Evolutionary conservation across 2,888 invertebrate genomes (phyloP), one percentile per base, ranked within the genome.

Genomic region (Eupithecia subfuscata): DNA sequence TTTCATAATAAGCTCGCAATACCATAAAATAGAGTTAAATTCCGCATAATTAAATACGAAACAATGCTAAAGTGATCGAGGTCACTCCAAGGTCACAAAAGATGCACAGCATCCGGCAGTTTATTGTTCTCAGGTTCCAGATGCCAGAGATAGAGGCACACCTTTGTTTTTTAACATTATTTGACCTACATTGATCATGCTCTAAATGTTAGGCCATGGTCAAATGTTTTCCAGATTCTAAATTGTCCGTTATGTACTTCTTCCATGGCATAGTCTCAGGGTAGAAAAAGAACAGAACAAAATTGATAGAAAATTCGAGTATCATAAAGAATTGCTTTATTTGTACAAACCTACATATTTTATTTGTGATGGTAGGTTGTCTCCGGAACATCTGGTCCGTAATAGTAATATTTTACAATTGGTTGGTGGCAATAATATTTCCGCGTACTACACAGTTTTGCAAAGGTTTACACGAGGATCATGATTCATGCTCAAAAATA

Each of bases 31-130:
- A 34, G 63, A 63, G 65, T 73, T 16, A 71, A 75, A 78, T 70
- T 74, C 74, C 71, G 43, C 70, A 74, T 77, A 80, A 79, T 78
- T 75, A 77, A 82, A 82, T 82, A 75, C 65, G 69, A 81, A 81
- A 85, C 79, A 80, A 80, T 83, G 80, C 82, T 83, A 84, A 64
- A 22, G 68, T 68, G 43, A 40, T 40, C 68, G 68, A 84, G 80
- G 78, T 77, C 81, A 82, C 82, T 85, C 43, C 75, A 77, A 88
- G 90, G 88, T 85, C 88, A 83, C 79, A 71, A 78, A 84, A 87
- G 91, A 89, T 85, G 84, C 78, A 86, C 84, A 75, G 84, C 89
- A 89, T 92, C 92, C 91, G 90, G 88, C 79, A 83, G 78, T 80
- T 83, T 86, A 90, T 90, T 89, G 90, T 88, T 85, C 87, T 81